Evolutionary conservation across 2,113 vertebrate species (phyloP).

Genomic region (Sceloporus undulatus): DNA sequence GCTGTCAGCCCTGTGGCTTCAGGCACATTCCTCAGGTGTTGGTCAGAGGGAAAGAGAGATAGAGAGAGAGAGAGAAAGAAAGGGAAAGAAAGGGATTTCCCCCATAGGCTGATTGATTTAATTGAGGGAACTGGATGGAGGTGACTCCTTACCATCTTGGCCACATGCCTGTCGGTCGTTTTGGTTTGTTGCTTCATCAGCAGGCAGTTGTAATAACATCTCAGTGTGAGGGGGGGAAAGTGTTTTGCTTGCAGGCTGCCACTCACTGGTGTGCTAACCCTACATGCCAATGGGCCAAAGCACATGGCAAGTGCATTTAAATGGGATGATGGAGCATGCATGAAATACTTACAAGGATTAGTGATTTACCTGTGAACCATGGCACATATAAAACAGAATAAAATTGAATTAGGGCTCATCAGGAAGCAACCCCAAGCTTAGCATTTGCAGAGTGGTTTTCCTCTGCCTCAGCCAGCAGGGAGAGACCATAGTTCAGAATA

Average conservation of each 20-base stretch:
- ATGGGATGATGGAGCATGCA: neutral
- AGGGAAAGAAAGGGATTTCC: neutral
- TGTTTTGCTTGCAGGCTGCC: neutral
- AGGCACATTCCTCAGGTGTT: constrained; percentile 40
- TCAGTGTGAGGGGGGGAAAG: no score
- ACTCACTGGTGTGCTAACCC: neutral
- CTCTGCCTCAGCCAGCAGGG: neutral
- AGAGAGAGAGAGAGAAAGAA: neutral
- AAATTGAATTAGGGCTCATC: neutral
- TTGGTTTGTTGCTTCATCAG: neutral
- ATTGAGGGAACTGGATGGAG: neutral
- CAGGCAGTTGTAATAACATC: neutral
- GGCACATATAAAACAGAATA: neutral
- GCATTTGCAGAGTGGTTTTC: neutral
- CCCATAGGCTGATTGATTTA: neutral
- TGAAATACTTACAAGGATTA: neutral
- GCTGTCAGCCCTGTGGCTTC: constrained; percentile 26
- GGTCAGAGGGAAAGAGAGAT: neutral
- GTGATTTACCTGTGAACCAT: neutral
- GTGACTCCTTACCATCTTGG: neutral
- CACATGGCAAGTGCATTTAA: neutral
- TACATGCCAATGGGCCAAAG: neutral
- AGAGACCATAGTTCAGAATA: neutral
- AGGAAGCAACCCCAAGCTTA: neutral
- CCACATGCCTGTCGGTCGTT: neutral